Percentiles rank a stretch among this genome's conserved stretches.
Conservation (phyloP, 2,113 vertebrate genomes). For the Spea bombifrons region DNA sequence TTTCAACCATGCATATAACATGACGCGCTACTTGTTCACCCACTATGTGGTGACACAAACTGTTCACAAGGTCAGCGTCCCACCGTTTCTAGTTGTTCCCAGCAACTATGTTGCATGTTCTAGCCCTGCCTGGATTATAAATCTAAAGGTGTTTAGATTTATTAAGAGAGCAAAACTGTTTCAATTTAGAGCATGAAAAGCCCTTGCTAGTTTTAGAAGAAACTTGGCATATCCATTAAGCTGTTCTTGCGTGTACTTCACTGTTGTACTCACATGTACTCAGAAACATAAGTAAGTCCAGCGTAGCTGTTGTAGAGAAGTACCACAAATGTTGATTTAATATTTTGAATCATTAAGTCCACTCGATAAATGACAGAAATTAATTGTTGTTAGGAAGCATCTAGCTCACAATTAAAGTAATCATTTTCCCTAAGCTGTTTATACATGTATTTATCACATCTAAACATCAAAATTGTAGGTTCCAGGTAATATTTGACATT, state of each 20-base stretch:
- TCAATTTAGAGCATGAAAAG: too few species aligned
- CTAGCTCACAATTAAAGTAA: conserved; percentile 39
- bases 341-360: conserved; percentile 21
- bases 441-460: conserved; percentile 42
- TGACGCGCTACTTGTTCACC: conserved; percentile 18
- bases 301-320: conserved; percentile 39
- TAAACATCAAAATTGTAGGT: conserved; percentile 14
- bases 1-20: conserved; percentile 26
- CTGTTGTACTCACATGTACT: too few species aligned
- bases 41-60: conserved; percentile 30
- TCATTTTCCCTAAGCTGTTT: conserved; percentile 34
- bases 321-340: conserved; percentile 41
- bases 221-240: too few species aligned
- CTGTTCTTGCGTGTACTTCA: too few species aligned
- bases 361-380: conserved; percentile 38
- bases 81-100: conserved; percentile 16
- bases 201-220: too few species aligned
- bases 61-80: conserved; percentile 34
- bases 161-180: too few species aligned
- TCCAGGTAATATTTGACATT: conserved; percentile 25
- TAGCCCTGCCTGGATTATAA: conserved; percentile 21
- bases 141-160: neutral
- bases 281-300: conserved; percentile 25
- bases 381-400: conserved; percentile 36
- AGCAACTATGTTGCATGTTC: conserved; percentile 23